Base-by-base conservation (phyloP, 2,797 vertebrate species). In the Syndactyla subalaris region DNA sequence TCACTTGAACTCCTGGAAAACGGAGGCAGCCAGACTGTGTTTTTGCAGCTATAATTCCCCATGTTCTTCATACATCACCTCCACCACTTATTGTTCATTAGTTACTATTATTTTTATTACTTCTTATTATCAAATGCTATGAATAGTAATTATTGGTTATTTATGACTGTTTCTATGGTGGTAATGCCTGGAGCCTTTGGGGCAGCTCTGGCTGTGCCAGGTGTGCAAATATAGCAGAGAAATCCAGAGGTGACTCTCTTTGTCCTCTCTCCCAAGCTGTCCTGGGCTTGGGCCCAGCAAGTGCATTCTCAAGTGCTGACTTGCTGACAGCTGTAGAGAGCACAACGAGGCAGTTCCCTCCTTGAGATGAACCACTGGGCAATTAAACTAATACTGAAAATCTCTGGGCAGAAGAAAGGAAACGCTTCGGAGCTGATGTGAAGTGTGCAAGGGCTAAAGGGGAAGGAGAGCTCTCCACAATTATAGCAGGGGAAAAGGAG, bases 401-500 rank as follows among this genome's bases (percentile, higher is more conserved):
- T 89, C 91, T 93, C 89, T 88, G 87, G 43, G 46, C 75, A 55
- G 71, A 77, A n/a, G 87, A 89, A 88, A 92, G 87, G 89, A 96
- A 96, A 77, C 72, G 11, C 88, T 89, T 85, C 83, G 89, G 87
- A 92, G 72, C 92, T 85, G 59, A 93, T 54, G 61, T 71, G 62
- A 85, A 80, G 71, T 36, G 68, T 46, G 54, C 1, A 8, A 80
- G 46, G 54, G 89, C 82, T 91, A 45, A 93, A 89, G 65, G 65
- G 85, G 61, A 95, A 80, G 30, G 74, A 93, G 89, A 91, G 9
- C 34, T 24, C 75, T 88, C 38, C 85, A 74, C 34, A 87, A 32
- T 71, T 95, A 19, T 85, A 92, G 85, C 0, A 7, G 39, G 43
- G 61, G 77, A 82, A 94, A 94, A 93, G n/a, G 74, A 85, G 75